Percentiles rank a stretch among this genome's conserved stretches.
Conservation (phyloP, 37 sponge, comb jelly and placozoan species). For the Corticium candelabrum region DNA sequence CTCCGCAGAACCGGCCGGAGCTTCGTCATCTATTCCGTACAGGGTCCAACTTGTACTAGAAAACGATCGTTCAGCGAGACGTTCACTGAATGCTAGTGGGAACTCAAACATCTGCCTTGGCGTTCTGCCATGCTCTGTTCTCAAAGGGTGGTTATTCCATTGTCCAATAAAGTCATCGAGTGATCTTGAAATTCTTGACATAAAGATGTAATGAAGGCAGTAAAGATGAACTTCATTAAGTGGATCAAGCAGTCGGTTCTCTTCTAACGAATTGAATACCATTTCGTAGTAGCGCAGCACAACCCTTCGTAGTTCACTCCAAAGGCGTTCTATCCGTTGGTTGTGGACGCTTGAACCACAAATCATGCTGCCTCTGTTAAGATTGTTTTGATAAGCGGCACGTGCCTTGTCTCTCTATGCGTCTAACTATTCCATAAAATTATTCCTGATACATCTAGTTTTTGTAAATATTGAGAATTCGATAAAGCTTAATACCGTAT, state of each 20-base stretch:
- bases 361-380: slow-evolving; percentile 37
- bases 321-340: slow-evolving; percentile 56
- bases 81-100: too few relatives aligned
- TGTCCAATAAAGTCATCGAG: slow-evolving; percentile 20
- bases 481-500: too few relatives aligned
- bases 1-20: too few relatives aligned
- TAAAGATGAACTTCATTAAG: slow-evolving; percentile 17
- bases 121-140: slow-evolving; percentile 19
- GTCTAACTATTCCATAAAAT: too few relatives aligned
- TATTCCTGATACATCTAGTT: too few relatives aligned
- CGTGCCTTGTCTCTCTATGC: too few relatives aligned
- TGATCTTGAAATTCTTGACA: slow-evolving; percentile 11
- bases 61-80: too few relatives aligned
- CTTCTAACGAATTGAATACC: slow-evolving; percentile 42
- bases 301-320: slow-evolving; percentile 46
- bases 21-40: too few relatives aligned
- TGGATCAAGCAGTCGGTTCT: slow-evolving; percentile 8
- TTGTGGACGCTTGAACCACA: slow-evolving; percentile 49
- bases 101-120: slow-evolving; percentile 37
- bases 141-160: slow-evolving; percentile 24
- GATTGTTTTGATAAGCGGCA: too few relatives aligned
- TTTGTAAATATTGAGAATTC: too few relatives aligned
- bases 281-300: slow-evolving; percentile 32
- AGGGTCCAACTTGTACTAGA: too few relatives aligned
- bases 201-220: slow-evolving; percentile 22